These are phyloP conservation scores for Yponomeuta malinellus DNA, from an alignment of 2,888 invertebrate genomes.

Conservation along the genomic window DNA sequence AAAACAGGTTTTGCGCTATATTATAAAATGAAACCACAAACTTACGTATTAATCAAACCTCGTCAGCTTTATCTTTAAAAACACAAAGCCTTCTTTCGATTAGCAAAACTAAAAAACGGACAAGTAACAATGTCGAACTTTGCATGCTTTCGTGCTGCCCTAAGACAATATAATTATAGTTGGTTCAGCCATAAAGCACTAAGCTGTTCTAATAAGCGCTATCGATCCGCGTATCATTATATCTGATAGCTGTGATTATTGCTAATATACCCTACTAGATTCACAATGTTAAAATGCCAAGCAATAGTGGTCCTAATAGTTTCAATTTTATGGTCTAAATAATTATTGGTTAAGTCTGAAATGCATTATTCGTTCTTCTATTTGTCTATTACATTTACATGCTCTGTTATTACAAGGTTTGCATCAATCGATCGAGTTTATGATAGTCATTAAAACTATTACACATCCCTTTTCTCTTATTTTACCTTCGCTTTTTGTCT, in stretches of 20 bases:
- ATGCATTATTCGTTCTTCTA: slow-evolving; percentile 17
- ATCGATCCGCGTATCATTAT: slow-evolving; percentile 23
- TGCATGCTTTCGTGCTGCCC: not conserved
- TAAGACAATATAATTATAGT: slow-evolving; percentile 24
- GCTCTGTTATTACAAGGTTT: slow-evolving; percentile 29
- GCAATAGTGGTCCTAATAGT: not conserved
- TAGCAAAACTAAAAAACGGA: not conserved
- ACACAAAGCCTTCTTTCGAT: not conserved
- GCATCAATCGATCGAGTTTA: slow-evolving; percentile 28
- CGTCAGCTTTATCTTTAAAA: not conserved
- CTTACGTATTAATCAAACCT: not conserved
- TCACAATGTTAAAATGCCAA: not conserved
- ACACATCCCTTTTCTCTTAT: slow-evolving; percentile 8
- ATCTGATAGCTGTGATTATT: slow-evolving; percentile 23
- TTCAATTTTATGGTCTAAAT: not conserved
- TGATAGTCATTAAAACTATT: slow-evolving; percentile 14
- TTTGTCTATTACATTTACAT: slow-evolving; percentile 24
- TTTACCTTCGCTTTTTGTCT: slow-evolving; percentile 14
- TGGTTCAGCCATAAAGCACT: slow-evolving; percentile 21
- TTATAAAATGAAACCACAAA: not conserved
- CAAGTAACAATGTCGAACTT: not conserved
- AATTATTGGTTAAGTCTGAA: not conserved
- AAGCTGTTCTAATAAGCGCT: slow-evolving; percentile 18
- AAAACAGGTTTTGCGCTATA: not conserved
- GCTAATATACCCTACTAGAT: slow-evolving; percentile 8